Conservation (phyloP, 2,113 vertebrate species). For the Rhineura floridana region DNA sequence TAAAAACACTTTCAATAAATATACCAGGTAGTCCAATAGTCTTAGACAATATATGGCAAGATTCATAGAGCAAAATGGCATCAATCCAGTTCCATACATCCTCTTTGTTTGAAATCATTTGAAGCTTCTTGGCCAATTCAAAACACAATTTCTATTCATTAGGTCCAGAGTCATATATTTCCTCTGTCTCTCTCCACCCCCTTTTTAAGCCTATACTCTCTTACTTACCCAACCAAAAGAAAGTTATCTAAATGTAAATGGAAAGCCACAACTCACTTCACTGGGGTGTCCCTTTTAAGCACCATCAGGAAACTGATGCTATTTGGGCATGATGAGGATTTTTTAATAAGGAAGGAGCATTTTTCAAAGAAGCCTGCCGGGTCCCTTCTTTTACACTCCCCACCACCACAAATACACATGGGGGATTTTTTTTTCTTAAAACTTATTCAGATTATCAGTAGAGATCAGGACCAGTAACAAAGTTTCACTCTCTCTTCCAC, state of each 20-base stretch:
- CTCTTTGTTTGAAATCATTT: neutral
- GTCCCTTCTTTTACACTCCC: neutral
- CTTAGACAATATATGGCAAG: neutral
- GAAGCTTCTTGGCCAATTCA: neutral
- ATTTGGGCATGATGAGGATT: neutral
- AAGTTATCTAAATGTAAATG: neutral
- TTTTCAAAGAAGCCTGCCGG: neutral
- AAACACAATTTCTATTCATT: neutral
- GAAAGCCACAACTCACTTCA: neutral
- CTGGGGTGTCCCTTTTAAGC: neutral
- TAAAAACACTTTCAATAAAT: neutral
- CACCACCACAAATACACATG: no score
- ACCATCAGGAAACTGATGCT: neutral
- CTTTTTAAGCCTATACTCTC: neutral
- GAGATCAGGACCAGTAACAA: neutral
- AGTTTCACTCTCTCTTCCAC: neutral
- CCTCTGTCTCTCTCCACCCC: no score
- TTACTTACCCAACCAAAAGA: neutral
- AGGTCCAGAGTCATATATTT: neutral
- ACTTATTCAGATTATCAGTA: neutral
- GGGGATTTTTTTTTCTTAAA: neutral
- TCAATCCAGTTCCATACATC: neutral
- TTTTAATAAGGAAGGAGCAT: slow-evolving; percentile 1
- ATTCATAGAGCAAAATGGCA: neutral
- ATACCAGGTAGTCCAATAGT: neutral